phyloP scores from a whole-genome alignment of 1,140 invertebrate species.

The Penaeus indicus region DNA sequence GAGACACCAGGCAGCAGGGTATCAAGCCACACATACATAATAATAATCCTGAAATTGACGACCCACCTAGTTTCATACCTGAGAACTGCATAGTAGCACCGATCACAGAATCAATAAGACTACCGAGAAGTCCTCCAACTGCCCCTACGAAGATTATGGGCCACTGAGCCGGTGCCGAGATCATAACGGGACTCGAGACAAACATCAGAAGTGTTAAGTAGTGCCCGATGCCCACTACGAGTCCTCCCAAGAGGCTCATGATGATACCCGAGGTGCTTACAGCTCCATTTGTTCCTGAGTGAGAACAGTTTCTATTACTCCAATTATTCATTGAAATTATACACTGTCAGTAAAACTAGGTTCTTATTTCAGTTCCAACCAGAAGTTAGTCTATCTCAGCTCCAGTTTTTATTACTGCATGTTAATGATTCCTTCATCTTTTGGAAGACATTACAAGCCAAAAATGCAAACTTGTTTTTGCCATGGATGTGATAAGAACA shows the following conservation, averaged over 20 bases:
- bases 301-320: background rate
- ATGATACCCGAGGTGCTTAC: constrained; percentile 64
- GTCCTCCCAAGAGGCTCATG: constrained; percentile 61
- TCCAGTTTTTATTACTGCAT: no score
- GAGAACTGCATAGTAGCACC: constrained; percentile 75
- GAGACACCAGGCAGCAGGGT: no score
- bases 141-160: constrained; percentile 81
- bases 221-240: constrained; percentile 58
- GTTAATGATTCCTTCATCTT: no score
- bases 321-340: background rate
- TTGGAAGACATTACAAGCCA: no score
- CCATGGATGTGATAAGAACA: no score
- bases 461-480: no score
- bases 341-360: background rate
- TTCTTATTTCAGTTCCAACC: no score
- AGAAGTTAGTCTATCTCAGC: no score
- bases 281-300: constrained; percentile 66
- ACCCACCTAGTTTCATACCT: constrained; percentile 39
- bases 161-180: constrained; percentile 73
- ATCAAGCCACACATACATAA: constrained; percentile 4
- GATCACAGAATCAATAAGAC: constrained; percentile 85
- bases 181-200: constrained; percentile 34
- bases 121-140: constrained; percentile 83
- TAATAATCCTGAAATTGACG: background rate
- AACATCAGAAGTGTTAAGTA: constrained; percentile 55